These are phyloP conservation scores for Euschistus heros DNA, from an alignment of 1,140 invertebrate genomes.

Conservation along the genomic window DNA sequence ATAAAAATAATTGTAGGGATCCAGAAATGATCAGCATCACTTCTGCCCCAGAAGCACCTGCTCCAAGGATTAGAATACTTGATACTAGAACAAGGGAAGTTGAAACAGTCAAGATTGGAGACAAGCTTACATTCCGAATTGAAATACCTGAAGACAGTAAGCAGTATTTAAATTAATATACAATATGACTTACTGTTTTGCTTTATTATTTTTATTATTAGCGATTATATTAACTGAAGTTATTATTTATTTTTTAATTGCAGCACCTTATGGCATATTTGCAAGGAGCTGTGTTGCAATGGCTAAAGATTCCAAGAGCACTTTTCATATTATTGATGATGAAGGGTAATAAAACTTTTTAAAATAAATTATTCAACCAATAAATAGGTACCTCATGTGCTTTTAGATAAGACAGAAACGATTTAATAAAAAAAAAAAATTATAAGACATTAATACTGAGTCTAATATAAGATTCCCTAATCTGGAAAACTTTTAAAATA, in stretches of 20 bases:
- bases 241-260: slow-evolving; percentile 21
- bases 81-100: slow-evolving; percentile 76
- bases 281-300: slow-evolving; percentile 90
- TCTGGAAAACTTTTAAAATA: no score
- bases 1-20: slow-evolving; percentile 46
- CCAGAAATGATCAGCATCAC: slow-evolving; percentile 93
- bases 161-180: slow-evolving; percentile 34
- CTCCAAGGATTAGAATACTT: slow-evolving; percentile 83
- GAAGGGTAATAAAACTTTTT: slow-evolving; percentile 52
- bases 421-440: no score
- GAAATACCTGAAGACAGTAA: slow-evolving; percentile 92
- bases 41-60: slow-evolving; percentile 84
- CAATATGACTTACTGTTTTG: neutral
- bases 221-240: neutral
- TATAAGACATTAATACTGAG: no score
- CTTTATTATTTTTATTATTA: no score
- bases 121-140: slow-evolving; percentile 88
- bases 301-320: slow-evolving; percentile 92
- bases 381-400: no score
- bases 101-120: slow-evolving; percentile 87
- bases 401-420: no score
- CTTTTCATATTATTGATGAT: slow-evolving; percentile 91
- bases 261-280: slow-evolving; percentile 91
- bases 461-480: no score
- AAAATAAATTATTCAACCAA: no score